Evolutionary conservation across 1,140 invertebrate species (phyloP), one percentile per base, ranked within the genome.

Genomic region (Helicoverpa armigera): DNA sequence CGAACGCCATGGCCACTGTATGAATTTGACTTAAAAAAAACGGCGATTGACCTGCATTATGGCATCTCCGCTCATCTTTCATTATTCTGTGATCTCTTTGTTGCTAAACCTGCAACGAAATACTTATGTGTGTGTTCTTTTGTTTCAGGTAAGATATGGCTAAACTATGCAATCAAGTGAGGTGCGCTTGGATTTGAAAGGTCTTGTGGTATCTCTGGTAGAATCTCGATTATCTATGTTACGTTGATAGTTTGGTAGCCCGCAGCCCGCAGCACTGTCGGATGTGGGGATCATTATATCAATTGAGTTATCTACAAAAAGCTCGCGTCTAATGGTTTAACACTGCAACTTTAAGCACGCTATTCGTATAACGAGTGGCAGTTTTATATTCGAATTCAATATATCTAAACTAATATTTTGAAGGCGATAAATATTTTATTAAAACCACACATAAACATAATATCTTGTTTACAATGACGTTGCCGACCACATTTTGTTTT

Each of bases 121-220:
- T 79, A 74, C 23, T 81, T 70, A 54, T 78, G 43, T 60, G 61
- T 16, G 16, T 54, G 67, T 84, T 79, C 63, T 80, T 78, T 85
- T 84, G 82, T 84, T 85, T 72, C 84, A 87, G 86, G 86, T 85
- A 87, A 85, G 83, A 67, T 48, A 73, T 43, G 35, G 29, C 53
- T 58, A 23, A 56, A 73, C 53, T 74, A n/a, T 67, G 63, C 63
- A 50, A 67, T 67, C 35, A 67, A 67, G 63, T 18, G 43, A 67
- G 50, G 50, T 70, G 67, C 18, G 53, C 23, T 29, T 50, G 43
- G 63, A 67, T 12, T 4, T 12, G 5, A 16, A 23, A 31, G 58
- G 58, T 60, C 35, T 50, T 67, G 16, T n/a, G 3, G 12, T 18
- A 67, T 43, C 31, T 18, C 35, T 18, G 35, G 2, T 50, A 23